Conservation (phyloP, 1,140 invertebrate species). For the Kradibia gibbosae region DNA sequence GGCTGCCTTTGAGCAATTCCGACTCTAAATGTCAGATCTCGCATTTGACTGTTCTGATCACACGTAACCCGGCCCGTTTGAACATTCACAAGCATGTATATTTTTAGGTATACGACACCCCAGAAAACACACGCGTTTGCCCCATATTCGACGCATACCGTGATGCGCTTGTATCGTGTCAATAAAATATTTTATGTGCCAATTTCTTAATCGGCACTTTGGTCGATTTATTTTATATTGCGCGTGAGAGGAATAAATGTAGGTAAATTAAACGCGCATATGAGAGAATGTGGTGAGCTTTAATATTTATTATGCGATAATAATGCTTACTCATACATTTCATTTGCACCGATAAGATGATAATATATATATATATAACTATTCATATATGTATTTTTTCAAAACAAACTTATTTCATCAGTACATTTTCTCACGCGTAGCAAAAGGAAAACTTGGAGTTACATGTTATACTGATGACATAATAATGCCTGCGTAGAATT, state of each 20-base stretch:
- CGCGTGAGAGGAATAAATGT: slow-evolving; percentile 24
- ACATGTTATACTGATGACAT: slow-evolving; percentile 1
- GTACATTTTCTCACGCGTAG: slow-evolving; percentile 4
- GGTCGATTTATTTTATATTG: not conserved
- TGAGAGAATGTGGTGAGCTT: not conserved
- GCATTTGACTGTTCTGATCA: too few relatives aligned
- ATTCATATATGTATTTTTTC: not conserved
- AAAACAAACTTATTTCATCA: slow-evolving; percentile 6
- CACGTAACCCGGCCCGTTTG: not conserved
- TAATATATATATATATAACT: not conserved
- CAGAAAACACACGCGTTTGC: not conserved
- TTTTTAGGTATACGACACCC: too few relatives aligned
- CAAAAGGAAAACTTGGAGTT: not conserved
- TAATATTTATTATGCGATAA: slow-evolving; percentile 31
- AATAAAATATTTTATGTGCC: too few relatives aligned
- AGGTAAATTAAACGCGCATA: not conserved
- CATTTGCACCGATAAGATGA: not conserved
- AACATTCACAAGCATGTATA: too few relatives aligned
- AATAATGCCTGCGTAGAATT: slow-evolving; percentile 27
- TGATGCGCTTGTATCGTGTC: not conserved
- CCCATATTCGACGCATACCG: not conserved
- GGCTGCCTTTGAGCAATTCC: not conserved
- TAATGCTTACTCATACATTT: not conserved
- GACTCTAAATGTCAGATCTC: not conserved
- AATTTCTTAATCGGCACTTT: not conserved